Conservation (phyloP, 2,113 vertebrate genomes). For the Patagioenas fasciata region DNA sequence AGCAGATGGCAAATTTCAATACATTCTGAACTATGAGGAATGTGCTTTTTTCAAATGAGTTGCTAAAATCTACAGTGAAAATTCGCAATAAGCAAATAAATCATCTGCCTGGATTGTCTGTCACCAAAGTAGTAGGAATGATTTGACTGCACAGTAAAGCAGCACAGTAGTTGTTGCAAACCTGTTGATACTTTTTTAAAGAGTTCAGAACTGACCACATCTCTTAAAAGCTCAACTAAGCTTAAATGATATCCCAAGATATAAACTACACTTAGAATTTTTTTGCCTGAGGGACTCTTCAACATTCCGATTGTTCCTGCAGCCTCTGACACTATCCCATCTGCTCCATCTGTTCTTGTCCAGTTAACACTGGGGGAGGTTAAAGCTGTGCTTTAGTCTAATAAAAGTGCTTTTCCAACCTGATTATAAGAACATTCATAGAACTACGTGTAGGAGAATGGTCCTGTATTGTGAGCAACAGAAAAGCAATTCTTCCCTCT, state of each 20-base stretch:
- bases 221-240: slow-evolving; percentile 29
- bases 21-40: slow-evolving; percentile 28
- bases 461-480: background rate
- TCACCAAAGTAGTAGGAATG: background rate
- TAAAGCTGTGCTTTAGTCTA: background rate
- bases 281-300: slow-evolving; percentile 31
- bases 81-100: slow-evolving; percentile 3
- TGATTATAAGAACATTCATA: background rate
- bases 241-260: slow-evolving; percentile 29
- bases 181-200: background rate
- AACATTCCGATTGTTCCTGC: background rate
- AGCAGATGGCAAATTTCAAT: slow-evolving; percentile 65
- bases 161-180: background rate
- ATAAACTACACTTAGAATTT: slow-evolving; percentile 21
- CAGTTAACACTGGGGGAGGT: slow-evolving; percentile 33
- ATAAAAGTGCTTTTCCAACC: background rate
- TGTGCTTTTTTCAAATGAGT: slow-evolving; percentile 5
- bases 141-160: background rate
- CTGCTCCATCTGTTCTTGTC: slow-evolving; percentile 57
- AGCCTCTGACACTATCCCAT: slow-evolving; percentile 47
- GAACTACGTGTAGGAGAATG: background rate
- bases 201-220: background rate
- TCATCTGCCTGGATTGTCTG: background rate
- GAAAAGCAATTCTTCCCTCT: background rate
- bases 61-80: slow-evolving; percentile 45